A percentile compares a stretch with the other conserved stretches of the same genome.
phyloP scores from a whole-genome alignment of 2,888 invertebrate species.

The Ethmia dodecea region DNA sequence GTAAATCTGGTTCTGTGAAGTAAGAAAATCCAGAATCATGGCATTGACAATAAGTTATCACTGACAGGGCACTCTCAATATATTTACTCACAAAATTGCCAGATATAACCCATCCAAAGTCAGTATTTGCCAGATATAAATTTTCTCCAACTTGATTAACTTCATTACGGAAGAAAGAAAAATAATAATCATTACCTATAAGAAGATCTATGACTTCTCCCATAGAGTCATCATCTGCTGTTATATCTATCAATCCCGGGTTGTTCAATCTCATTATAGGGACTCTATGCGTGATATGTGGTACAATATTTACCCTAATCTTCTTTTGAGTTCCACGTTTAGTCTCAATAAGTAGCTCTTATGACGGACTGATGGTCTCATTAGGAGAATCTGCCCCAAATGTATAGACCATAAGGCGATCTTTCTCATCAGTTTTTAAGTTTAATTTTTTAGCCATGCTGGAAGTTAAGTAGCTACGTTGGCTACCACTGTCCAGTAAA shows the following conservation, averaged over 20 bases:
- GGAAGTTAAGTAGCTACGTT: constrained; percentile 6
- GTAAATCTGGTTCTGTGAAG: no score
- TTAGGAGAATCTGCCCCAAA: constrained; percentile 6
- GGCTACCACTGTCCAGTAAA: constrained; percentile 9
- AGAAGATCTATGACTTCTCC: constrained; percentile 15
- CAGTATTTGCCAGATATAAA: constrained; percentile 16
- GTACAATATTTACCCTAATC: neutral
- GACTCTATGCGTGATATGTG: neutral
- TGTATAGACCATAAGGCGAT: constrained; percentile 5
- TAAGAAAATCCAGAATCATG: neutral
- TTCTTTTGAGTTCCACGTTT: neutral
- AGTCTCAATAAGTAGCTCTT: neutral
- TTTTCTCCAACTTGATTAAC: constrained; percentile 13
- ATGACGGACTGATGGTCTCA: constrained; percentile 1
- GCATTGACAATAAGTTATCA: neutral
- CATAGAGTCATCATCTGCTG: constrained; percentile 17
- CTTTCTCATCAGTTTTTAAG: neutral
- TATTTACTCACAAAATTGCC: constrained; percentile 2
- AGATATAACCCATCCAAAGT: constrained; percentile 21
- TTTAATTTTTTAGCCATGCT: constrained; percentile 1
- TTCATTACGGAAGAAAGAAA: constrained; percentile 13
- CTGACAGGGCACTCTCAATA: neutral
- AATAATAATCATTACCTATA: constrained; percentile 22
- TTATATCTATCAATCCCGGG: neutral
- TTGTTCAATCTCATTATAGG: neutral